Base-by-base conservation (phyloP, 2,797 vertebrate species). In the Chloroceryle amazona region DNA sequence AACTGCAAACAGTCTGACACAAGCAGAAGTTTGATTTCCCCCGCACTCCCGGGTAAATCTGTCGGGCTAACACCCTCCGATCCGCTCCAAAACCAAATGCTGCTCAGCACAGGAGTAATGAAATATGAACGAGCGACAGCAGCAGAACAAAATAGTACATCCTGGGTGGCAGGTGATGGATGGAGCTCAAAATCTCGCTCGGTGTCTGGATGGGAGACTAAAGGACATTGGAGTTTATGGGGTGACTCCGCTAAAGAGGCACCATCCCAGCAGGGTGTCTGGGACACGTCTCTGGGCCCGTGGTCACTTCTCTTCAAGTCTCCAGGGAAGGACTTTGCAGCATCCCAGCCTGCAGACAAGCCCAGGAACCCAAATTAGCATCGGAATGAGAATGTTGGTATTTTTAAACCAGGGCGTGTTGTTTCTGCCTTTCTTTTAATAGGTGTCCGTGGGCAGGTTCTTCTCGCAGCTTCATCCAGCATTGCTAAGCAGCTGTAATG, bases 371-470 rank as follows among this genome's bases (percentile, higher is more conserved):
- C 7, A 0, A 83, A 86, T 92, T 85, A 92, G 95, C 67, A 35
- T 4, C 31, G 96, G 91, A 72, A 93, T 71, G 86, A 72, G 66
- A 75, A n/a, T 4, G 49, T 4, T 42, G 90, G 67, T 89, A 86
- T 93, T 95, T 94, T 75, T 86, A 91, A 75, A 54, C 52, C 68
- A 60, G 94, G 96, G 87, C 0, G 75, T 88, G 89, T 10, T n/a
- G 0, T 49, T 75, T 44, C 85, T 96, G 87, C 90, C 33, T 65
- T 91, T 35, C 93, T 81, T 90, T 83, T 81, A 68, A 79, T 41
- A 83, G 72, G 80, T 91, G 87, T 73, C 91, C 3, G 41, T 71
- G 91, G 93, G 95, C 93, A 96, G 81, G 89, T 95, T 94, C 81
- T 55, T 49, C 39, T 65, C 39, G 1, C 35, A n/a, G 78, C 84